phyloP scores from a whole-genome alignment of 2,888 invertebrate genomes.

The Drosophila mettleri region DNA sequence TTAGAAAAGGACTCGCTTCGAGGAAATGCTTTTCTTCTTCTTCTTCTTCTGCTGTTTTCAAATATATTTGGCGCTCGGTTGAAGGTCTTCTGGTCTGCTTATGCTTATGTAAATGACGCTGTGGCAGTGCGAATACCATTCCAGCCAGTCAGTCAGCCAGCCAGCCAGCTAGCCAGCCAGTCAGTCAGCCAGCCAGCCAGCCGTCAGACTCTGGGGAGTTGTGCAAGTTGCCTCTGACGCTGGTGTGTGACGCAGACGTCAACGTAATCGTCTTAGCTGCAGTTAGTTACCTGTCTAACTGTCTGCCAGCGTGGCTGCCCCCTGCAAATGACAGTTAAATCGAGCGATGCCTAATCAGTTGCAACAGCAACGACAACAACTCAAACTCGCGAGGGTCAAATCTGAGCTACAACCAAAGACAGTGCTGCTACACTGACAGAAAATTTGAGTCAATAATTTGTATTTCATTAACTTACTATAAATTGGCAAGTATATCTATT shows the following conservation, averaged over 20 bases:
- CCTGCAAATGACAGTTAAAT: conserved; percentile 75
- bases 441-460: neutral
- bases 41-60: neutral
- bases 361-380: conserved; percentile 28
- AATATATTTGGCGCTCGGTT: neutral
- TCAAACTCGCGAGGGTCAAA: conserved; percentile 17
- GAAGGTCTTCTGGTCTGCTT: conserved; percentile 4
- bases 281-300: conserved; percentile 30
- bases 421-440: neutral
- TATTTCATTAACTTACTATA: too few species aligned
- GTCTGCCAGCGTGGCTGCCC: conserved; percentile 2
- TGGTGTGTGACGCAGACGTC: conserved; percentile 27
- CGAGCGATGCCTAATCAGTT: conserved; percentile 68
- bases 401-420: conserved; percentile 15
- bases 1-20: conserved; percentile 7
- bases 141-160: neutral
- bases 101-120: conserved; percentile 18
- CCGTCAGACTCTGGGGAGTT: conserved; percentile 18
- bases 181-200: neutral
- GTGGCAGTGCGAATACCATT: neutral
- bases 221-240: conserved; percentile 39
- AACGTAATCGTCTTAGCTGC: conserved; percentile 51
- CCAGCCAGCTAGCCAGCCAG: neutral
- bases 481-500: too few species aligned
- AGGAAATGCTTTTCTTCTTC: conserved; percentile 1